Conservation (phyloP, 2,888 invertebrate genomes). For the Tipula unca region DNA sequence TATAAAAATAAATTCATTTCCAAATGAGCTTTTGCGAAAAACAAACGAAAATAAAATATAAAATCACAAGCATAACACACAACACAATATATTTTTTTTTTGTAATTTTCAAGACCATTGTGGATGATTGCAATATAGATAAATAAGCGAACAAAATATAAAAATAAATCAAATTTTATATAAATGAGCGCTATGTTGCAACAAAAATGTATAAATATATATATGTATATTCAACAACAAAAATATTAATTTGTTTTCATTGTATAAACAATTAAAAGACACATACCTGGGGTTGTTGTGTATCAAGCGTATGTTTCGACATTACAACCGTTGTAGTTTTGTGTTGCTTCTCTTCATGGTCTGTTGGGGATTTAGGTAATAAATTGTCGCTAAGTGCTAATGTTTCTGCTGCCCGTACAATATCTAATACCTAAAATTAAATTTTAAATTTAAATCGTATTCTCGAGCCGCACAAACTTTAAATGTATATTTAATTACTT, state of each 20-base stretch:
- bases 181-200: not conserved
- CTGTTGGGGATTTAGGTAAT: constrained; percentile 61
- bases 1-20: not conserved
- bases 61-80: not conserved
- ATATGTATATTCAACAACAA: not conserved
- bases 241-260: not conserved
- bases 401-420: constrained; percentile 81
- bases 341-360: constrained; percentile 51
- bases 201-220: not conserved
- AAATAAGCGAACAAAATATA: constrained; percentile 2
- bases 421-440: constrained; percentile 64
- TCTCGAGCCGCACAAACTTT: not conserved
- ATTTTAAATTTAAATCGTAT: not conserved
- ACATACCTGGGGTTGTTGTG: constrained; percentile 46
- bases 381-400: constrained; percentile 49
- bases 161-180: not conserved
- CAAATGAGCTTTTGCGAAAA: not conserved
- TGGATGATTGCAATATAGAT: not conserved
- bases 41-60: not conserved
- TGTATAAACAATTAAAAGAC: not conserved
- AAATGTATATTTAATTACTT: constrained; percentile 38
- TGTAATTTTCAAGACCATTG: not conserved
- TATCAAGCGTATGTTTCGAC: constrained; percentile 83
- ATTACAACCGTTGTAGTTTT: constrained; percentile 91
- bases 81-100: not conserved